Evolutionary conservation across 2,113 vertebrate genomes (phyloP).

Genomic region (Ciconia maguari): DNA sequence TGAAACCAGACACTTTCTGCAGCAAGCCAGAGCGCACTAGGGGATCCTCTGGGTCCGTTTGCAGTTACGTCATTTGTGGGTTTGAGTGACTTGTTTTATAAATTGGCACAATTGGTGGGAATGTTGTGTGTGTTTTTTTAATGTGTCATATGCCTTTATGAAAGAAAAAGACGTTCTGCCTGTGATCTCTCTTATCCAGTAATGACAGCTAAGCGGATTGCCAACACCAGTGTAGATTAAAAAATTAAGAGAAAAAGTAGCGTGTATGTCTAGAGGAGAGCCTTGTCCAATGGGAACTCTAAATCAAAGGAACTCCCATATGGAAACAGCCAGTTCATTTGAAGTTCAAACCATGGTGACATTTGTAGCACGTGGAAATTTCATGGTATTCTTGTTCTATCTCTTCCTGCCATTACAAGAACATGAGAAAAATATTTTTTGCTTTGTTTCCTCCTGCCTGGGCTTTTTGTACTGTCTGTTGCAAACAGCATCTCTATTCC

Average conservation of each 20-base stretch:
- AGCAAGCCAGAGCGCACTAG: neutral
- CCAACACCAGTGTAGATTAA: neutral
- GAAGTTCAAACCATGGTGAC: conserved; percentile 36
- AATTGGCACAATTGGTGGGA: conserved; percentile 49
- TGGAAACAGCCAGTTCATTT: conserved; percentile 41
- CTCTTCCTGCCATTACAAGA: conserved; percentile 5
- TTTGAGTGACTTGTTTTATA: conserved; percentile 43
- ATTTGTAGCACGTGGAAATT: conserved; percentile 1
- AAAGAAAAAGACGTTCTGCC: conserved; percentile 38
- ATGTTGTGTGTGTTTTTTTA: conserved; percentile 1
- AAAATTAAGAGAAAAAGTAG: conserved; percentile 27
- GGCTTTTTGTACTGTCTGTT: neutral
- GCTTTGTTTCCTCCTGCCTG: neutral
- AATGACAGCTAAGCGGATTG: conserved; percentile 26
- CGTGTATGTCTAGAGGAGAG: neutral
- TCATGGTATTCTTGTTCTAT: neutral
- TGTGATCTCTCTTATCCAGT: conserved; percentile 42
- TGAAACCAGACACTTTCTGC: conserved; percentile 44
- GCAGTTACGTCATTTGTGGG: neutral
- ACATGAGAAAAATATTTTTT: neutral
- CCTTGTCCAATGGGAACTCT: neutral
- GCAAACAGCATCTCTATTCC: neutral
- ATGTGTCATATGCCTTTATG: neutral
- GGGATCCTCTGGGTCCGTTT: conserved; percentile 1
- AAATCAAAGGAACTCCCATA: conserved; percentile 40